A percentile compares a stretch with the other conserved stretches of the same genome.
Evolutionary conservation across 2,797 vertebrate genomes (phyloP).

Genomic region (Eutrigla gurnardus): DNA sequence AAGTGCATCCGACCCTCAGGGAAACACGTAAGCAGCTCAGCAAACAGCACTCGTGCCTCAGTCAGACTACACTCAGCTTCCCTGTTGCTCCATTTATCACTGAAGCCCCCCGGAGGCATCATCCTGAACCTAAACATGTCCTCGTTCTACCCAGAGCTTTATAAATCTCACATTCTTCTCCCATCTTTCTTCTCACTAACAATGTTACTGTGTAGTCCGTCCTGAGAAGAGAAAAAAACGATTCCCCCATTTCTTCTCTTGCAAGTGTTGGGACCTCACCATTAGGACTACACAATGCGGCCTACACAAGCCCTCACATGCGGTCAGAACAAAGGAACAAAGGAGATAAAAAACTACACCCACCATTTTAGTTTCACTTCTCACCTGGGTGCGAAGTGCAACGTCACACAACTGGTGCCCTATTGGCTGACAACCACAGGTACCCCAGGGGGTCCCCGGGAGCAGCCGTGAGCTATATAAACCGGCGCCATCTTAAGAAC

Average conservation of each 20-base stretch:
- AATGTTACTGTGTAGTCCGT: conserved; percentile 1
- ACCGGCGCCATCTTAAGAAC: too few relatives aligned
- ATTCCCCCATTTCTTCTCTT: conserved; percentile 33
- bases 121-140: conserved; percentile 54
- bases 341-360: too few relatives aligned
- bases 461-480: too few relatives aligned
- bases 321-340: too few relatives aligned
- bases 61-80: conserved; percentile 45
- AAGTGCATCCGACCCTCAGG: conserved; percentile 50
- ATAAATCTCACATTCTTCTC: conserved; percentile 36
- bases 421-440: too few relatives aligned
- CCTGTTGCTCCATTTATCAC: conserved; percentile 64
- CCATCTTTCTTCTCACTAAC: conserved; percentile 30
- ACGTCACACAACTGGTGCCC: too few relatives aligned
- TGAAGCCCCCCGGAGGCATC: conserved; percentile 38
- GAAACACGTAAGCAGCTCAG: conserved; percentile 64
- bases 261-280: too few relatives aligned
- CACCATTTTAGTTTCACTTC: too few relatives aligned
- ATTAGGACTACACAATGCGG: too few relatives aligned
- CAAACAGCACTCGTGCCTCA: conserved; percentile 48
- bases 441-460: too few relatives aligned
- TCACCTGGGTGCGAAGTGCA: too few relatives aligned
- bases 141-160: conserved; percentile 33
- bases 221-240: conserved; percentile 26
- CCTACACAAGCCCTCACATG: too few relatives aligned